A percentile compares a stretch with the other conserved stretches of the same genome.
Conservation (phyloP, 2,888 invertebrate species). For the Boloria euphrosyne region DNA sequence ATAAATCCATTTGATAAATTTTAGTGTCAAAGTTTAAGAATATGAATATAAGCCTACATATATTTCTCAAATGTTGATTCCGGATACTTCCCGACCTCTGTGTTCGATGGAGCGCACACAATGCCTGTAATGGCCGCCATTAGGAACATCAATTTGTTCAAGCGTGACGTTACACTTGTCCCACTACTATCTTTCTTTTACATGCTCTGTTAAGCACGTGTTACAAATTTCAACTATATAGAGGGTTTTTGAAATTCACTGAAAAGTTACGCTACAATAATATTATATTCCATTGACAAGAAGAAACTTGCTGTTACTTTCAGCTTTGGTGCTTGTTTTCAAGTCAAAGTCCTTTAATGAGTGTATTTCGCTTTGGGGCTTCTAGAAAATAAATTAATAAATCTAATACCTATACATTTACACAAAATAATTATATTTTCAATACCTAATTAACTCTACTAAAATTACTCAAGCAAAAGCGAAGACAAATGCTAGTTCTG, state of each 20-base stretch:
- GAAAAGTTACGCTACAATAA: too few species aligned
- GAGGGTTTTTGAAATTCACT: constrained; percentile 6
- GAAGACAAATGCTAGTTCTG: too few species aligned
- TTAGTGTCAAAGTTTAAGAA: constrained; percentile 31
- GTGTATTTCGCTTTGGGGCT: too few species aligned
- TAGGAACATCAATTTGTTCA: constrained; percentile 71
- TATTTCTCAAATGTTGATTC: constrained; percentile 57
- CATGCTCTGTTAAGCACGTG: constrained; percentile 56
- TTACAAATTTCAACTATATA: constrained; percentile 43
- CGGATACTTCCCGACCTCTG: constrained; percentile 57
- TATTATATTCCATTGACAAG: too few species aligned
- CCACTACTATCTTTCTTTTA: constrained; percentile 57
- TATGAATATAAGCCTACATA: constrained; percentile 66
- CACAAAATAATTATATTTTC: too few species aligned
- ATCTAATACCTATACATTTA: too few species aligned
- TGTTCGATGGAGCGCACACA: constrained; percentile 72
- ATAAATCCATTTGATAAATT: constrained; percentile 2
- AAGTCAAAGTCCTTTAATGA: too few species aligned
- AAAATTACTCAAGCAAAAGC: too few species aligned
- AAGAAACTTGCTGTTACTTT: too few species aligned
- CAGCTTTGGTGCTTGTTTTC: too few species aligned
- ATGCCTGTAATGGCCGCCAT: constrained; percentile 71
- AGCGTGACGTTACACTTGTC: constrained; percentile 69
- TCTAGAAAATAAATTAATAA: too few species aligned
- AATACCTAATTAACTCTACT: too few species aligned